Evolutionary conservation across 2,888 invertebrate genomes (phyloP).

Genomic region (Acronicta psi): DNA sequence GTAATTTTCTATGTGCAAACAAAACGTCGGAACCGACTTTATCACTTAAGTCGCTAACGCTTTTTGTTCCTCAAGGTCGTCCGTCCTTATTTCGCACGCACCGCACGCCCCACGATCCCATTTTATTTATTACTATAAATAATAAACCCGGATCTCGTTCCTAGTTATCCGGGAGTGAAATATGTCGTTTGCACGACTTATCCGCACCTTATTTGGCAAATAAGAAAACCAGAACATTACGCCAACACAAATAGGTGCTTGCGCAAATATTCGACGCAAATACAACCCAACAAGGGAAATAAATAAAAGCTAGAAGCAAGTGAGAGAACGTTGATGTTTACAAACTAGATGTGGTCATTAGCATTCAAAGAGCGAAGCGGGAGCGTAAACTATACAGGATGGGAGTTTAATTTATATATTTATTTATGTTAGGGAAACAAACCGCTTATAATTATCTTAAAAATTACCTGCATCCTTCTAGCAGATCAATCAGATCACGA

Average conservation of each 20-base stretch:
- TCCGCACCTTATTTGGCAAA: conserved; percentile 63
- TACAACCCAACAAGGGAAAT: conserved; percentile 64
- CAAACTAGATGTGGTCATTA: conserved; percentile 53
- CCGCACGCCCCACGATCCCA: conserved; percentile 25
- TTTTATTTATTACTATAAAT: conserved; percentile 55
- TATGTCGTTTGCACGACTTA: conserved; percentile 56
- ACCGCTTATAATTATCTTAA: too few relatives aligned
- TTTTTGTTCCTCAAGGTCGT: not conserved
- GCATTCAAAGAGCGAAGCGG: not conserved
- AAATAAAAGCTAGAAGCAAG: conserved; percentile 66
- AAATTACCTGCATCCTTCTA: too few relatives aligned
- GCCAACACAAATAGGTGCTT: conserved; percentile 65
- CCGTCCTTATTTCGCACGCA: conserved; percentile 19
- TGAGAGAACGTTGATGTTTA: conserved; percentile 29
- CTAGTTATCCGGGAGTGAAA: conserved; percentile 55
- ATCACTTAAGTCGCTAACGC: not conserved
- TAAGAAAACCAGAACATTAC: conserved; percentile 63
- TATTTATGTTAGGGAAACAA: too few relatives aligned
- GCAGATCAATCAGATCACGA: too few relatives aligned
- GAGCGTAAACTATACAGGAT: not conserved
- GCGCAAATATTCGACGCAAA: conserved; percentile 66
- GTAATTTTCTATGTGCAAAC: not conserved
- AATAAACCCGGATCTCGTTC: conserved; percentile 44
- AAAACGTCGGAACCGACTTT: not conserved
- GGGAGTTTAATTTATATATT: too few relatives aligned